Percentiles rank a stretch among this genome's conserved stretches.
Conservation (phyloP, 2,113 vertebrate species). For the Elephantulus edwardii region DNA sequence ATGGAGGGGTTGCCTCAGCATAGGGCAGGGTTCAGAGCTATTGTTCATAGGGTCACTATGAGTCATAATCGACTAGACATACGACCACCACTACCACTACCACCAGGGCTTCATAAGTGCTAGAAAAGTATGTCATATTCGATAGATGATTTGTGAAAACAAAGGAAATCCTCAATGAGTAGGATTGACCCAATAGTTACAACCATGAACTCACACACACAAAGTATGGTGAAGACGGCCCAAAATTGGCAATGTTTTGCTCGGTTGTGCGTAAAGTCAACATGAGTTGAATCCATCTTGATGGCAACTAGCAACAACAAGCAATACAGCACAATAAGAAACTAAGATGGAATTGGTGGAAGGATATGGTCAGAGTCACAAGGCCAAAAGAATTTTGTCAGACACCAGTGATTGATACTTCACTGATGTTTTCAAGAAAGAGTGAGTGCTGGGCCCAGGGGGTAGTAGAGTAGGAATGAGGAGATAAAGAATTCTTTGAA, state of each 20-base stretch:
- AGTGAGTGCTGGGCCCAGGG: not conserved
- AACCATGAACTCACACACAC: not conserved
- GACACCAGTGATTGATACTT: too few species aligned
- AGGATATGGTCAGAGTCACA: too few species aligned
- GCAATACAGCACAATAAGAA: too few species aligned
- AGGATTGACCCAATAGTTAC: not conserved
- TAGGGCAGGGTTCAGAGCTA: too few species aligned
- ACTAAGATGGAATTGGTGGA: too few species aligned
- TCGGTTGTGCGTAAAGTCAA: not conserved
- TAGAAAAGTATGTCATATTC: not conserved
- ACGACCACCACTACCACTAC: too few species aligned
- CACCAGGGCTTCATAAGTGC: too few species aligned
- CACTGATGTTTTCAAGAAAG: not conserved
- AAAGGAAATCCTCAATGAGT: not conserved
- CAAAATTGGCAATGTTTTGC: not conserved
- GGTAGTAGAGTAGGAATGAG: not conserved
- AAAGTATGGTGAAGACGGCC: not conserved
- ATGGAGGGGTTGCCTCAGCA: too few species aligned
- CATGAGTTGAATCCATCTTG: not conserved
- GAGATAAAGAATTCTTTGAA: not conserved
- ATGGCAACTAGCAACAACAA: not conserved
- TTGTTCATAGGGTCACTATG: too few species aligned
- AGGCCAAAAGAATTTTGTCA: not conserved
- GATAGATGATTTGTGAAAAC: not conserved
- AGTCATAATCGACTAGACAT: too few species aligned